These are phyloP conservation scores for Opisthograptis luteolata DNA, from an alignment of 2,888 invertebrate genomes.

Conservation along the genomic window DNA sequence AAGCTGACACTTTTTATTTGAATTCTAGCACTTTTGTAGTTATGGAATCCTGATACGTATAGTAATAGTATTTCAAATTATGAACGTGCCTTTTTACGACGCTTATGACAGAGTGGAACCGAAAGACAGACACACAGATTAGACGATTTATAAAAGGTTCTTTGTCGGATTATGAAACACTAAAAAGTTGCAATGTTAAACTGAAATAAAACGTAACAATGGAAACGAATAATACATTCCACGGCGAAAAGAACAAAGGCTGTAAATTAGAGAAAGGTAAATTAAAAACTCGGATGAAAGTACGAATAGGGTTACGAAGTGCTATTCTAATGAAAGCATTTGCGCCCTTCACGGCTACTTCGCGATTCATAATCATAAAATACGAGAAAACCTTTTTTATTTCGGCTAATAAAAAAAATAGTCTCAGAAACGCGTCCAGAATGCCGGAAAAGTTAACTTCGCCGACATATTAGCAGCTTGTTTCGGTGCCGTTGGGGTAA, in stretches of 20 bases:
- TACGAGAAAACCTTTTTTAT: slow-evolving; percentile 38
- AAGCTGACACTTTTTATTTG: slow-evolving; percentile 2
- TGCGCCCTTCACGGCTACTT: slow-evolving; percentile 35
- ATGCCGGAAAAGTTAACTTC: slow-evolving; percentile 20
- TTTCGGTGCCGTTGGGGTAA: background rate
- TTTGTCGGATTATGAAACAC: too few relatives aligned
- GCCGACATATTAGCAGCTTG: background rate
- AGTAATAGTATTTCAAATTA: too few relatives aligned
- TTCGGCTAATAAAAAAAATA: slow-evolving; percentile 35
- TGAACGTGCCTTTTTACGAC: too few relatives aligned
- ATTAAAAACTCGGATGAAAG: slow-evolving; percentile 40
- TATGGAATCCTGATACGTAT: too few relatives aligned
- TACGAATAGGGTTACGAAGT: slow-evolving; percentile 40
- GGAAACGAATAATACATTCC: slow-evolving; percentile 35
- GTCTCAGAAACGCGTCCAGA: slow-evolving; percentile 31
- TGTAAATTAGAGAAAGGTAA: slow-evolving; percentile 42
- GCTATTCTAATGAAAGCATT: slow-evolving; percentile 41
- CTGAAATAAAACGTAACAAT: slow-evolving; percentile 29
- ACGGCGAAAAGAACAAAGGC: slow-evolving; percentile 33
- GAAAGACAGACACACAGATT: too few relatives aligned
- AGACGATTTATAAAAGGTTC: too few relatives aligned
- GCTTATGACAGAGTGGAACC: too few relatives aligned
- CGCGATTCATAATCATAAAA: slow-evolving; percentile 39
- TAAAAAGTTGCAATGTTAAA: slow-evolving; percentile 23
- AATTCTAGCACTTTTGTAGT: slow-evolving; percentile 4